A percentile compares a stretch with the other conserved stretches of the same genome.
Evolutionary conservation across 2,797 vertebrate genomes (phyloP).

Genomic region (Sardinella longiceps): DNA sequence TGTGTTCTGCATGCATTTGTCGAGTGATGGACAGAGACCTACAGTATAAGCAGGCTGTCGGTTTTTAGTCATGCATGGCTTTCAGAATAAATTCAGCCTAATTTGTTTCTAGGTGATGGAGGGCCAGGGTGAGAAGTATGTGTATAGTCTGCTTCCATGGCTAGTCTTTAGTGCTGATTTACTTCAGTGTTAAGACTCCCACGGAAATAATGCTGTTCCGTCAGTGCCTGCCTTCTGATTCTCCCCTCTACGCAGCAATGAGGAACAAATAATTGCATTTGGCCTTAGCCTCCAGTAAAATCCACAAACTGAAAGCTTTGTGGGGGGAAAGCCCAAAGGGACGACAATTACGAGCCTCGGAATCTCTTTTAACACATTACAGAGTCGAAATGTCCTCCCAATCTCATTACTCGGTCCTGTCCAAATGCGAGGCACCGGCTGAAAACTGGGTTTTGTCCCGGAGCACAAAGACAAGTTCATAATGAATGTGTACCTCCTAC

Average conservation of each 20-base stretch:
- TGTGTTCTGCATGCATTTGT: background rate
- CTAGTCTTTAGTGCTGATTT: background rate
- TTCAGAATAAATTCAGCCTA: background rate
- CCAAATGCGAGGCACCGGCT: background rate
- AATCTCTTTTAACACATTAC: conserved; percentile 11
- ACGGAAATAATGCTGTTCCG: background rate
- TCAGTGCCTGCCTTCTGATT: background rate
- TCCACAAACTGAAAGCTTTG: conserved; percentile 18
- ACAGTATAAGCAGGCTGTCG: background rate
- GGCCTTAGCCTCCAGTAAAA: background rate
- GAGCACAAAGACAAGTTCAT: conserved; percentile 14
- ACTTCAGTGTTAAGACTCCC: background rate
- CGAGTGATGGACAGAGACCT: background rate
- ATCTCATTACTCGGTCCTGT: conserved; percentile 45
- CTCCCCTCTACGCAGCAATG: background rate
- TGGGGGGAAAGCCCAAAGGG: background rate
- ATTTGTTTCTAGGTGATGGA: background rate
- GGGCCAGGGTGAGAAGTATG: background rate
- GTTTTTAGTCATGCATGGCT: background rate
- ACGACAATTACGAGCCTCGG: background rate
- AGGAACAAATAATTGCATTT: conserved; percentile 15
- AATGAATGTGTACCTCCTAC: conserved; percentile 9
- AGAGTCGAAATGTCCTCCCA: background rate
- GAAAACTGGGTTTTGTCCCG: background rate
- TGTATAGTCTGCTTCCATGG: background rate